These are phyloP conservation scores for Albula goreensis DNA, from an alignment of 2,113 vertebrate species.

Conservation along the genomic window DNA sequence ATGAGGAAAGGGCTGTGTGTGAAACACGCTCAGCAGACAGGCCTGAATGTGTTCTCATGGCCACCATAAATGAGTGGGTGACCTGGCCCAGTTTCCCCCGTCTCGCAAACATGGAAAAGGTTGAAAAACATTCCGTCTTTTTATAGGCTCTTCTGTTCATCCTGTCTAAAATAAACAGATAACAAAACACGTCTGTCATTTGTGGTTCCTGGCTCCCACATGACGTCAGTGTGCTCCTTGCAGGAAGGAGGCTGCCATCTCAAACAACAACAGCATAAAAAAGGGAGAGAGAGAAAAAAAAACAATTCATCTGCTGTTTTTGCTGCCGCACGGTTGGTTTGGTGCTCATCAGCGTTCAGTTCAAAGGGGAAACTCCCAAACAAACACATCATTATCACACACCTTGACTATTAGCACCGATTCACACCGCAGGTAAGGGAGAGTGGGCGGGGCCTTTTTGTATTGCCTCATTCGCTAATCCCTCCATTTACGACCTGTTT, in stretches of 20 bases:
- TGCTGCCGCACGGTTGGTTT: not conserved
- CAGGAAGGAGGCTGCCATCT: not conserved
- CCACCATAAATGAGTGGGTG: too few relatives aligned
- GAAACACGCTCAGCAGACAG: too few relatives aligned
- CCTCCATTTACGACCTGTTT: too few relatives aligned
- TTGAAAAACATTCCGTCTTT: not conserved
- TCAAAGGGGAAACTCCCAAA: not conserved
- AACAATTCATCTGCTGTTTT: not conserved
- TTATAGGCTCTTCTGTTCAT: not conserved
- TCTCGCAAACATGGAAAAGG: not conserved
- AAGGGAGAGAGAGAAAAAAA: not conserved
- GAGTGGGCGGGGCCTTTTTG: not conserved
- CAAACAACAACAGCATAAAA: not conserved
- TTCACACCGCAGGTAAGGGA: not conserved
- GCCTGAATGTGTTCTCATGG: too few relatives aligned
- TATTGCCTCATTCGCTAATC: too few relatives aligned
- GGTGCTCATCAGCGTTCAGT: not conserved
- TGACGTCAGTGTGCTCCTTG: not conserved
- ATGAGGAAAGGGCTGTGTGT: too few relatives aligned
- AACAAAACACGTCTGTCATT: not conserved
- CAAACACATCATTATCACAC: not conserved
- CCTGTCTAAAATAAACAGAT: not conserved
- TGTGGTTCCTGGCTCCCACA: not conserved
- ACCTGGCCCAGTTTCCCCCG: too few relatives aligned
- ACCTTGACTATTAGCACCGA: too few relatives aligned